Conservation (phyloP, 2,113 vertebrate genomes). For the Hippocampus abdominalis region DNA sequence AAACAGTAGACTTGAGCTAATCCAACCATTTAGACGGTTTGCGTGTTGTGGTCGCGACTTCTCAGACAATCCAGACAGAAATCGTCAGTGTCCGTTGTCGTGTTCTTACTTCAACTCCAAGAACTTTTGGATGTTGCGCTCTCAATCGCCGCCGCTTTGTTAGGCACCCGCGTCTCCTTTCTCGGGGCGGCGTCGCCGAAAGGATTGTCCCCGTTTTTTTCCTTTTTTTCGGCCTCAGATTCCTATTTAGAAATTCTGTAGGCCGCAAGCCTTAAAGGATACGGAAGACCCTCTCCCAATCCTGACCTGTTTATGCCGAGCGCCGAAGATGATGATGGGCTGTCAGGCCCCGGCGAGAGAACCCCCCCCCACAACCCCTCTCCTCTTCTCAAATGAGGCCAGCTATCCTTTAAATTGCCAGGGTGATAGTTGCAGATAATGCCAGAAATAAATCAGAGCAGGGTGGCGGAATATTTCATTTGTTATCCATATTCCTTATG, state of each 20-base stretch:
- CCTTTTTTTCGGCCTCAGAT: constrained; percentile 36
- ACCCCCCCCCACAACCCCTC: constrained; percentile 39
- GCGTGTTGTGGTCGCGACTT: background rate
- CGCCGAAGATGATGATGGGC: constrained; percentile 74
- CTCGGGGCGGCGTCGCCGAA: constrained; percentile 63
- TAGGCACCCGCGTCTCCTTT: constrained; percentile 68
- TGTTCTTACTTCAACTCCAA: constrained; percentile 69
- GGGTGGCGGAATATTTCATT: constrained; percentile 85
- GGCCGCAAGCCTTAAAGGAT: constrained; percentile 73
- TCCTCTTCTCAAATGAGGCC: constrained; percentile 53
- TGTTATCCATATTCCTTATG: constrained; percentile 87
- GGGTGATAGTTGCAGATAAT: constrained; percentile 78
- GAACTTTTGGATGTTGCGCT: constrained; percentile 58
- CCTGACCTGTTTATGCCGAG: constrained; percentile 78
- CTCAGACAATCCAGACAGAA: background rate
- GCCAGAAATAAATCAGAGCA: constrained; percentile 88
- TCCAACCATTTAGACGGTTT: too few species aligned
- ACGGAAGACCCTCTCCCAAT: constrained; percentile 70
- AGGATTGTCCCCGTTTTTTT: constrained; percentile 45
- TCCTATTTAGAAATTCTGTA: constrained; percentile 70
- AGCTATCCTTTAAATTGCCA: constrained; percentile 79
- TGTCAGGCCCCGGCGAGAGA: constrained; percentile 74
- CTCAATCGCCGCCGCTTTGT: constrained; percentile 77
- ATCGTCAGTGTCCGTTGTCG: constrained; percentile 55
- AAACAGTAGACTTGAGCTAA: too few species aligned